Base-by-base conservation (phyloP, 2,888 invertebrate species). In the Sphecodes monilicornis region DNA sequence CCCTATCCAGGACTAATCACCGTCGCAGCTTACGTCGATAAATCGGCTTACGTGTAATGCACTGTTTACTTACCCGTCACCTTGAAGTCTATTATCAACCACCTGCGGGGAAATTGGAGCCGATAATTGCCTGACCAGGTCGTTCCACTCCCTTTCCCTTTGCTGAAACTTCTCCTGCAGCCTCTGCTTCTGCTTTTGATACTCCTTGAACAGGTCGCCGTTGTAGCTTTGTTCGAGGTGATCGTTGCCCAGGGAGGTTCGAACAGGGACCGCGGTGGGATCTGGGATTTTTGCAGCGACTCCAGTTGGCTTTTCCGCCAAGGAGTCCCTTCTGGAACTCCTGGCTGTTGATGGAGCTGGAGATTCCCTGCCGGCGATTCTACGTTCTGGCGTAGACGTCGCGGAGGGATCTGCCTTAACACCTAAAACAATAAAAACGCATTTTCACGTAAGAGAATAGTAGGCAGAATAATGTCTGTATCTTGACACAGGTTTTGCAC, bases 141-240 rank as follows among this genome's bases (percentile, higher is more conserved):
- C 96, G 86, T 96, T 96, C 77, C 96, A 92, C 90, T 96, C 96
- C 81, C 94, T 94, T 88, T 96, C 96, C 86, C 96, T 95, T 64
- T 95, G 92, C 43, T 95, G 95, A 87, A 96, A 93, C 50, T 96
- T 95, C 88, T 96, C 96, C 91, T 96, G 96, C 80, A 96, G 93
- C 86, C 96, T 96, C 93, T 97, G 97, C 92, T 97, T 97, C 91
- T 97, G 97, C 89, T 97, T 96, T 94, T 98, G 98, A 93, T 97
- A 98, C 93, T 98, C 97, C 92, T 97, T 97, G 91, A 97, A 96
- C 81, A 98, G 95, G 92, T 98, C 98, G 72, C 97, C 96, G 92
- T 95, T 95, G 91, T 95, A 96, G 84, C 95, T 96, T 78, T 95
- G 95, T 82, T 96, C 96, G 73, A 95, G 91, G 92, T 86, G 90